Conservation (phyloP, 2,113 vertebrate genomes). For the Silurus meridionalis region DNA sequence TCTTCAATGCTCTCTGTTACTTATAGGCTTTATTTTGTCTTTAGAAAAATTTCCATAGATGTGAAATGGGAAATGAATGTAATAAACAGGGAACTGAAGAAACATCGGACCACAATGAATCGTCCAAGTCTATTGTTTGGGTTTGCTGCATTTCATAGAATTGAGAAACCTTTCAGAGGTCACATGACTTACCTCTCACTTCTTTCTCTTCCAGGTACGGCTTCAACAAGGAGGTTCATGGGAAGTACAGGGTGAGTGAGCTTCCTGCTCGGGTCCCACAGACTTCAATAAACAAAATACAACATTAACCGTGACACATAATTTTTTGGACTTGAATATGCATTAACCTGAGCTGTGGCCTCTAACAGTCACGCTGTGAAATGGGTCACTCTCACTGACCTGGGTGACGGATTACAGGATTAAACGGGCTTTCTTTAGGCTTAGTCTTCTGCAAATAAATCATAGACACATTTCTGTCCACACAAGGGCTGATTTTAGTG, state of each 20-base stretch:
- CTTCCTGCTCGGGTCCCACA: not conserved
- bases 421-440: conserved; percentile 25
- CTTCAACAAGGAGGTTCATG: conserved; percentile 89
- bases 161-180: not conserved
- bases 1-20: not conserved
- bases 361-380: conserved; percentile 28
- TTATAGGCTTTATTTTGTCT: not conserved
- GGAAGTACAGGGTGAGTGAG: conserved; percentile 84
- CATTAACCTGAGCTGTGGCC: not conserved
- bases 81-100: not conserved
- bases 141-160: not conserved
- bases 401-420: conserved; percentile 37
- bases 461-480: not conserved
- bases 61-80: not conserved
- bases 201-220: conserved; percentile 78
- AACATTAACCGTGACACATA: not conserved
- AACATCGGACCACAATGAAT: not conserved
- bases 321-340: not conserved
- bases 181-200: not conserved
- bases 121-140: not conserved
- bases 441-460: conserved; percentile 21
- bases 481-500: not conserved
- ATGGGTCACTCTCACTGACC: conserved; percentile 42
- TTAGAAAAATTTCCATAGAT: not conserved
- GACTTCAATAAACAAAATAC: not conserved